Conservation (phyloP, 2,888 invertebrate genomes). For the Cylindroiulus punctatus region DNA sequence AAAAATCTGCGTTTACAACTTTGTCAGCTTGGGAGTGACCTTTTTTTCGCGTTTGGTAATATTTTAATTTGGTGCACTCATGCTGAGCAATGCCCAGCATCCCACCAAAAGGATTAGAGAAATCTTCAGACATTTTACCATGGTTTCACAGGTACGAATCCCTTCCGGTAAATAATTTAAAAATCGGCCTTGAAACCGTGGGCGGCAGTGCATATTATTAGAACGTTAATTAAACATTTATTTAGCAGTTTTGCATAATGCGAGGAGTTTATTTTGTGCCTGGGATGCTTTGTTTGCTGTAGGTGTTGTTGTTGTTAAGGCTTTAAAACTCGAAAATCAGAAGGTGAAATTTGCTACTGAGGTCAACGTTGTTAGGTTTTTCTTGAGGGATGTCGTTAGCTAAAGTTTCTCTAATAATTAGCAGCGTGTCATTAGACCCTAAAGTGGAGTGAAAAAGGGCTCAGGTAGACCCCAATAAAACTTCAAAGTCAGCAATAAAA, state of each 20-base stretch:
- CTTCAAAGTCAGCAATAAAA: neutral
- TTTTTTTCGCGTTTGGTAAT: neutral
- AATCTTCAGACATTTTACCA: neutral
- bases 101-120: neutral
- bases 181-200: too few species aligned
- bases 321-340: too few species aligned
- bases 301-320: neutral
- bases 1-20: slow-evolving; percentile 10
- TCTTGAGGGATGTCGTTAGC: slow-evolving; percentile 11
- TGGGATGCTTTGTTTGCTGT: neutral
- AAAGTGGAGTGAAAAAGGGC: neutral
- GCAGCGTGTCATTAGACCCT: slow-evolving; percentile 8
- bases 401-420: neutral
- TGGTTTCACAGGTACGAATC: neutral
- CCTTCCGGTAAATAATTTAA: neutral
- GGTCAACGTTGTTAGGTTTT: slow-evolving; percentile 34
- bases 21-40: slow-evolving; percentile 6
- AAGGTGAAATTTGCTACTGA: neutral
- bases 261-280: neutral
- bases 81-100: slow-evolving; percentile 4
- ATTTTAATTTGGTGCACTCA: slow-evolving; percentile 29
- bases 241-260: neutral
- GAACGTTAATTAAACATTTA: neutral
- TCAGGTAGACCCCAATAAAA: neutral
- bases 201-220: neutral